Base-by-base conservation (phyloP, 2,888 invertebrate genomes). In the Orchestes rusci region DNA sequence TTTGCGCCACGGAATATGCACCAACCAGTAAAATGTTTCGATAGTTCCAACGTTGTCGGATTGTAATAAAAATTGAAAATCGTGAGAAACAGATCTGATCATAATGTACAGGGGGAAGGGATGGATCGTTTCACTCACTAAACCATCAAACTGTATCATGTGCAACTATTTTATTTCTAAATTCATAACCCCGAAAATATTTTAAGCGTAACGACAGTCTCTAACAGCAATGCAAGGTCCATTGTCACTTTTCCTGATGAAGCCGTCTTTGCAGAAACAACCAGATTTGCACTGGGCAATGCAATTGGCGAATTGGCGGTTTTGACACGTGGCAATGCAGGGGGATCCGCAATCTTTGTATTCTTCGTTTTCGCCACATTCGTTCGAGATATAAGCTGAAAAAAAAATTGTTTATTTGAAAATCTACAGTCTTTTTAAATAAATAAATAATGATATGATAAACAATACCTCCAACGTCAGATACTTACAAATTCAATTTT, bases 251-350 rank as follows among this genome's bases (percentile, higher is more conserved):
- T 32, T 37, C 7, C 43, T 35, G 13, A 43, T 43, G 18, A n/a
- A 38, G 7, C 17, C 32, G 27, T 20, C 17, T 32, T 37, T 38
- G 23, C 43, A 43, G 16, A 30, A 43, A 16, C 43, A 43, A 18
- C 43, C 37, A 12, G 20, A 13, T 4, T 43, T 29, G 18, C 37
- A 43, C 4, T 2, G 12, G 13, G 19, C 32, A 10, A 18, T 23
- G 23, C 43, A 43, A n/a, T 43, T 31, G 4, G 32, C 43, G n/a
- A 38, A 43, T 32, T 43, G 43, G 1, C 43, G 36, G 16, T 43
- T 43, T 17, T 30, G 31, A 17, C 43, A 43, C 10, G 43, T 37
- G n/a, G 43, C 2, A 7, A 43, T 43, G 27, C 43, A 43, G 2
- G 23, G 16, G 1, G 43, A 29, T 19, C 43, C 43, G 16, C 38